Evolutionary conservation across 64 coral and sea anemone species (phyloP), one percentile per base, ranked within the genome.

Genomic region (Acropora yongei): DNA sequence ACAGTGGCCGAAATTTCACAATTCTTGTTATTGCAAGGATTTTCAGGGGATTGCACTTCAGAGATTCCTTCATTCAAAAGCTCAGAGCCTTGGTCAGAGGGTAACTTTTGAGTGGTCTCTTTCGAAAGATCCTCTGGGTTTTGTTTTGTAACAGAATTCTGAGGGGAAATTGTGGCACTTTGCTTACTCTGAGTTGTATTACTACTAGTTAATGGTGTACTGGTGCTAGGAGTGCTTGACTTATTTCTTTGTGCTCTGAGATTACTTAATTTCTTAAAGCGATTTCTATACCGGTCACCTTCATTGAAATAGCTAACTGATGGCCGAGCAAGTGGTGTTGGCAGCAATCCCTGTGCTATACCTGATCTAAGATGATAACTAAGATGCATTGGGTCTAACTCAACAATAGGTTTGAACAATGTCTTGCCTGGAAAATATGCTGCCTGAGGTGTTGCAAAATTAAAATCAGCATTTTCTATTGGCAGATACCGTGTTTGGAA

Each of bases 261-360:
- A 42, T 85, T 69, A 71, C 63, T 72, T 85, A 85, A 48, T n/a
- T 85, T 85, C 63, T 85, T 85, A 85, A 85, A 85, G 16, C 82
- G 82, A 85, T 85, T 57, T 85, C 63, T 85, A 44, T 85, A 85
- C 66, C 82, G 46, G 9, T 46, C 66, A 68, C 82, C 82, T 71
- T 85, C 82, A 49, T 20, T 85, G 65, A 71, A 85, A 71, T 47
- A 47, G 2, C 61, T 45, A 85, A 49, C 69, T 30, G 82, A 72
- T 85, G 61, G 82, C 2, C 7, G 42, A 3, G 63, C 63, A 4
- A 17, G 65, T 5, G 82, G 65, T 4, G 82, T 85, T 12, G 82
- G 65, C 41, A 85, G 18, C 44, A 85, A 85, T 6, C 14, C 65
- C 1, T 45, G 82, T 8, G 41, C 44, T 11, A 6, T 41, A 18